Conservation (phyloP, 2,113 vertebrate genomes). For the Plecotus auritus region DNA sequence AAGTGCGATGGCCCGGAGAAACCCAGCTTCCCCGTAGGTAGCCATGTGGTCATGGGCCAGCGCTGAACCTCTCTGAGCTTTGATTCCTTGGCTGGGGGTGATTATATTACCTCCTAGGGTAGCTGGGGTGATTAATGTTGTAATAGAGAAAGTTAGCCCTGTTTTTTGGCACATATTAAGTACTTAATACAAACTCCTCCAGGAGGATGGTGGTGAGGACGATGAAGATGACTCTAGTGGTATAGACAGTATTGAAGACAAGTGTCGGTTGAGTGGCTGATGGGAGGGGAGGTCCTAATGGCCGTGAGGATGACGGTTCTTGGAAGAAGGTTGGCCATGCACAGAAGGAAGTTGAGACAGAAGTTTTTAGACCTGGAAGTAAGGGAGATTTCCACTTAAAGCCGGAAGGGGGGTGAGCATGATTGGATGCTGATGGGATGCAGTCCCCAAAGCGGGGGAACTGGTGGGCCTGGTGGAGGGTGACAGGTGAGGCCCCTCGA, state of each 20-base stretch:
- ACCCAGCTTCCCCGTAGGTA: neutral
- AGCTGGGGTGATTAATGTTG: too few relatives aligned
- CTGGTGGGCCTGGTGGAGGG: rapidly evolving
- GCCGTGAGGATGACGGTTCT: neutral
- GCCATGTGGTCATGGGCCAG: neutral
- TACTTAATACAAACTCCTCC: neutral
- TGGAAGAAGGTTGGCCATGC: neutral
- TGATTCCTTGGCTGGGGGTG: neutral
- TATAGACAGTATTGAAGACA: neutral
- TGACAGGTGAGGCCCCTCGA: neutral
- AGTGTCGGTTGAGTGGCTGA: too few relatives aligned
- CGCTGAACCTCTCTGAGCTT: neutral
- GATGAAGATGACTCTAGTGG: neutral
- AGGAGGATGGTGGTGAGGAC: neutral
- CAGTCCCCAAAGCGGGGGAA: neutral
- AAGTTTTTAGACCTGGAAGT: neutral
- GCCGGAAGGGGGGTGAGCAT: rapidly evolving
- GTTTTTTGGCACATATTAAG: neutral
- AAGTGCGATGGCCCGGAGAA: neutral
- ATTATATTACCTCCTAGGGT: neutral
- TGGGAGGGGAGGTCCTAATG: neutral
- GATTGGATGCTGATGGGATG: neutral
- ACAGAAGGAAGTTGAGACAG: too few relatives aligned
- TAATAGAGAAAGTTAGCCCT: neutral
- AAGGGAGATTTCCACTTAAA: neutral